Evolutionary conservation across 1,140 invertebrate genomes (phyloP).

Genomic region (Aphelenchoides fujianensis): DNA sequence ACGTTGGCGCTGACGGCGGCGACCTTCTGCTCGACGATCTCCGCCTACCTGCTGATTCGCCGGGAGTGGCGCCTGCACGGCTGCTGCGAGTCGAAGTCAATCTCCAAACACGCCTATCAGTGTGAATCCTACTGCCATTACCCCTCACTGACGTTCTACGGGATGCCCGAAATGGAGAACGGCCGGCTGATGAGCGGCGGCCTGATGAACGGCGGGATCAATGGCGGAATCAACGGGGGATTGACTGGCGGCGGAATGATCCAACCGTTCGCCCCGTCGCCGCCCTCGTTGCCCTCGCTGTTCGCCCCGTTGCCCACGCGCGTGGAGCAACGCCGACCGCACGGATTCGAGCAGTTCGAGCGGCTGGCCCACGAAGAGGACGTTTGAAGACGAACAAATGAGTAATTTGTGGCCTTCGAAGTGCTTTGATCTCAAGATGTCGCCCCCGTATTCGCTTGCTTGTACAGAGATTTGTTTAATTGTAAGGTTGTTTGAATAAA

Average conservation of each 20-base stretch:
- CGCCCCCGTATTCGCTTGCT: too few relatives aligned
- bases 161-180: slow-evolving; percentile 17
- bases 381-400: too few relatives aligned
- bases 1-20: slow-evolving; percentile 38
- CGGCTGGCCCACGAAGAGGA: slow-evolving; percentile 19
- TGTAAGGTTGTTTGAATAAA: too few relatives aligned
- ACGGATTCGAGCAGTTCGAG: slow-evolving; percentile 7
- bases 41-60: slow-evolving; percentile 42
- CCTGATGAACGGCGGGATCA: slow-evolving; percentile 4
- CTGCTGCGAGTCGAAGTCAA: slow-evolving; percentile 26
- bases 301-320: slow-evolving; percentile 23
- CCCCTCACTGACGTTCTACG: slow-evolving; percentile 22
- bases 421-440: too few relatives aligned
- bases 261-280: not conserved
- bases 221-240: not conserved
- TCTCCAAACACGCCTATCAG: not conserved
- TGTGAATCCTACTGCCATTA: slow-evolving; percentile 19
- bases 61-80: slow-evolving; percentile 27
- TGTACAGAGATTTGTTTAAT: too few relatives aligned
- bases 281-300: slow-evolving; percentile 20
- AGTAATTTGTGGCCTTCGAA: slow-evolving; percentile 2
- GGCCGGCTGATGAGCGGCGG: not conserved
- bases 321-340: slow-evolving; percentile 19
- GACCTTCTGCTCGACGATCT: slow-evolving; percentile 34
- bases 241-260: too few relatives aligned